These are phyloP conservation scores for western clawed frog (Xenopus tropicalis) DNA, from an alignment of 2,113 vertebrate species.

Conservation along the genomic window DNA sequence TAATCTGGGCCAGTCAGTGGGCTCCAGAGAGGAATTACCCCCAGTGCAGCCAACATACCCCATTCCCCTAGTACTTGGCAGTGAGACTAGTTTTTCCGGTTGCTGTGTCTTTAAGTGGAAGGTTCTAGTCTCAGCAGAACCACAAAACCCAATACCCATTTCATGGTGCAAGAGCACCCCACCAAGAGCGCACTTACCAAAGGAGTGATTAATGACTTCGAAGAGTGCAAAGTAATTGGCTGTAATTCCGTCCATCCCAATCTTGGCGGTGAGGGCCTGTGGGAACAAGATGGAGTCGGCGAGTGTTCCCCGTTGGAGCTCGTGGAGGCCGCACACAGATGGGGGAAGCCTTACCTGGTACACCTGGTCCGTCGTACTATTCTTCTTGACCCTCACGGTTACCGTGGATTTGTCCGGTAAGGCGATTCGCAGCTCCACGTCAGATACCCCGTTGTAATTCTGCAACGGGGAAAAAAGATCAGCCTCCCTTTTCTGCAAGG, in stretches of 20 bases:
- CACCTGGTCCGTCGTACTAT: slow-evolving; percentile 96
- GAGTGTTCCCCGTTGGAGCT: rapidly evolving
- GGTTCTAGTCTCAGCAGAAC: no score
- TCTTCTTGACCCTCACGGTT: slow-evolving; percentile 90
- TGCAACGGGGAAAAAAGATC: slow-evolving; percentile 45
- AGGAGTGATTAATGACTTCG: slow-evolving; percentile 94
- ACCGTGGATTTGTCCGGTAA: slow-evolving; percentile 85
- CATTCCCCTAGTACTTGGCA: no score
- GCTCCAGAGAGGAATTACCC: no score
- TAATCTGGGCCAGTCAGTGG: no score
- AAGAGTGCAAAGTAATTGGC: slow-evolving; percentile 95
- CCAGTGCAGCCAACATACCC: no score
- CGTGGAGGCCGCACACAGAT: rapidly evolving
- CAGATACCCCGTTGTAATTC: slow-evolving; percentile 92
- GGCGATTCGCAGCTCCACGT: slow-evolving; percentile 89
- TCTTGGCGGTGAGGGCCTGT: slow-evolving; percentile 84
- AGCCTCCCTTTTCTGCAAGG: background rate
- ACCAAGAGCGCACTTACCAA: slow-evolving; percentile 76
- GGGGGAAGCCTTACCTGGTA: slow-evolving; percentile 78
- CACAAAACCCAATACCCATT: no score
- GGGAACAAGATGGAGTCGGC: slow-evolving; percentile 8
- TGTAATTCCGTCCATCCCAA: slow-evolving; percentile 92
- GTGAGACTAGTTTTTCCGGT: no score
- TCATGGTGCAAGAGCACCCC: no score
- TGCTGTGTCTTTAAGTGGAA: no score